Evolutionary conservation across 2,797 vertebrate genomes (phyloP).

Genomic region (Cuniculus paca): DNA sequence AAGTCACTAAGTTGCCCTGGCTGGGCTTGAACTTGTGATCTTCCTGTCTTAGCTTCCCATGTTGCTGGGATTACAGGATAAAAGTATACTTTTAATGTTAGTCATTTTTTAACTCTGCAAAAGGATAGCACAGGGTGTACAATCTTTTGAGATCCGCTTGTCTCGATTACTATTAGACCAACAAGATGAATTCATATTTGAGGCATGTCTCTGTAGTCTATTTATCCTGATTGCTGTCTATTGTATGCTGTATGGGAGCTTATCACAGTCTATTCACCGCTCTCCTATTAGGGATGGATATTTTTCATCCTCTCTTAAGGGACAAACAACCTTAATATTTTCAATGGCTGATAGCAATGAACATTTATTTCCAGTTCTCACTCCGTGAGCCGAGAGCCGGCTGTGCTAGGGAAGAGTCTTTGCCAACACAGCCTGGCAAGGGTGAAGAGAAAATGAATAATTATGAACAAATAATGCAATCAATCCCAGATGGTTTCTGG

Average conservation of each 20-base stretch:
- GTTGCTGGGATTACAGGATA: neutral
- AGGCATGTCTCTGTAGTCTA: neutral
- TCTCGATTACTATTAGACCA: neutral
- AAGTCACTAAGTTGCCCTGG: neutral
- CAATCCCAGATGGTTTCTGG: neutral
- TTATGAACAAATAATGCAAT: neutral
- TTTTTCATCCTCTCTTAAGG: neutral
- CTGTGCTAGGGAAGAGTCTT: neutral
- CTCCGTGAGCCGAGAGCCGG: neutral
- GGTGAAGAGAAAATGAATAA: neutral
- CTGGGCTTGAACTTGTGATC: neutral
- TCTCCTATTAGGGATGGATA: neutral
- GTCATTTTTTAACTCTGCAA: neutral
- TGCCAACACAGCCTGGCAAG: neutral
- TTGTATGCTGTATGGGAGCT: neutral
- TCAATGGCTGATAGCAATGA: neutral
- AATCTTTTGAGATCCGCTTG: conserved; percentile 8
- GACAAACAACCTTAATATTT: neutral
- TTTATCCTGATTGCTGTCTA: neutral
- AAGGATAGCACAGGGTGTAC: neutral
- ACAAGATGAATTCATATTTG: neutral
- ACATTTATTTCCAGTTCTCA: neutral
- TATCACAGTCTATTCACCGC: neutral
- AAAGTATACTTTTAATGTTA: neutral
- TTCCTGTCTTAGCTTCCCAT: neutral